Percentiles rank a stretch among this genome's conserved stretches.
Conservation (phyloP, 2,888 invertebrate genomes). For the Mimas tiliae region DNA sequence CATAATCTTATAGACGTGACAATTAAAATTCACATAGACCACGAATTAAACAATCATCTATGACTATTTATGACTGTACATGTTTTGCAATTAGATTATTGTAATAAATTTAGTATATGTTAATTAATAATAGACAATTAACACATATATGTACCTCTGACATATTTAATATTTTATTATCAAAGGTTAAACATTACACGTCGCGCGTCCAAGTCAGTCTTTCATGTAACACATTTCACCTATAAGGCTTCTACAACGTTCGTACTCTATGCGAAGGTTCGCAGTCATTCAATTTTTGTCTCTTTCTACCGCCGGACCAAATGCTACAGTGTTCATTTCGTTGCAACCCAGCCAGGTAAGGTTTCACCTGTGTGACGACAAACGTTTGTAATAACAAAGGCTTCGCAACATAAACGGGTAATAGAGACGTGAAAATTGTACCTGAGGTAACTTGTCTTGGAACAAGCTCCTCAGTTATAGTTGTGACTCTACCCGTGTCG, state of each 20-base stretch:
- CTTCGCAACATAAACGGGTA: slow-evolving; percentile 55
- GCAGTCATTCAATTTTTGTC: slow-evolving; percentile 65
- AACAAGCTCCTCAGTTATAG: slow-evolving; percentile 64
- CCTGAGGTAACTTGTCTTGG: slow-evolving; percentile 66
- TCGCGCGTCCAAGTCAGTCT: neutral
- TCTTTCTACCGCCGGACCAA: slow-evolving; percentile 64
- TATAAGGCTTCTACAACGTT: slow-evolving; percentile 32
- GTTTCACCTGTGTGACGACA: slow-evolving; percentile 33
- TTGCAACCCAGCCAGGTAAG: slow-evolving; percentile 42
- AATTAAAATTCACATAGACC: neutral
- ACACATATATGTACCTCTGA: neutral
- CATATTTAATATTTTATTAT: neutral
- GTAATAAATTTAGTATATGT: too few relatives aligned
- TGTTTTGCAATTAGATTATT: neutral
- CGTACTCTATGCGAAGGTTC: slow-evolving; percentile 55
- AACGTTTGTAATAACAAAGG: slow-evolving; percentile 35
- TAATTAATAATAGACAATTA: too few relatives aligned
- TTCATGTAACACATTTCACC: slow-evolving; percentile 16
- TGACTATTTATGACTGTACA: neutral
- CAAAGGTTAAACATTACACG: neutral
- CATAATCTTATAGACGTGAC: slow-evolving; percentile 5
- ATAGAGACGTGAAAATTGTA: slow-evolving; percentile 70
- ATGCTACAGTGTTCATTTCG: slow-evolving; percentile 66
- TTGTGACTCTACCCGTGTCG: slow-evolving; percentile 56
- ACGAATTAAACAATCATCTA: neutral